Evolutionary conservation across 2,113 vertebrate genomes (phyloP).

Genomic region (Bombycilla garrulus): DNA sequence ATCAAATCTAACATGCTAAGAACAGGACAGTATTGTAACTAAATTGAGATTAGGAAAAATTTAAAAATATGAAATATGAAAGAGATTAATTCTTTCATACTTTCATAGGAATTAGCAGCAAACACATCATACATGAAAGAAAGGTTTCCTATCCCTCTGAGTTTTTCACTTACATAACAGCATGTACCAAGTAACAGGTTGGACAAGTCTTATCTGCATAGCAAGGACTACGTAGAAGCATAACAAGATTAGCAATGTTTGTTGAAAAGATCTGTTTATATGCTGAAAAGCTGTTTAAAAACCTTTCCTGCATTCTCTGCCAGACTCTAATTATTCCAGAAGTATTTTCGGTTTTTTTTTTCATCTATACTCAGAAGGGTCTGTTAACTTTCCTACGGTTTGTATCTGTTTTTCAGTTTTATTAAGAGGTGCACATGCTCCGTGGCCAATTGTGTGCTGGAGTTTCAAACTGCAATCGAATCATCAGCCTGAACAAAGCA

Average conservation of each 20-base stretch:
- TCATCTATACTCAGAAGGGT: not conserved
- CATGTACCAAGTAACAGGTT: not conserved
- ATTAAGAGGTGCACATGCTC: not conserved
- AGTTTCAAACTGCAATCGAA: not conserved
- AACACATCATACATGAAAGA: not conserved
- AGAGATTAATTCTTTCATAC: not conserved
- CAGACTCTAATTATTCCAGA: not conserved
- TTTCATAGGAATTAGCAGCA: not conserved
- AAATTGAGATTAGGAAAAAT: not conserved
- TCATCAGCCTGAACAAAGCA: constrained; percentile 17
- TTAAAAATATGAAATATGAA: not conserved
- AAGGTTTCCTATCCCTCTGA: not conserved
- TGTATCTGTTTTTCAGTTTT: not conserved
- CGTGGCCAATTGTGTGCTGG: not conserved
- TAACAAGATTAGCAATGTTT: constrained; percentile 25
- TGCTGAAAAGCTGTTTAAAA: not conserved
- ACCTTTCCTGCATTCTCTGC: not conserved
- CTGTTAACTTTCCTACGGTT: not conserved
- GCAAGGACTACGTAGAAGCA: constrained; percentile 26
- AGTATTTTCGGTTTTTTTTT: not conserved
- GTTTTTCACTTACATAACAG: constrained; percentile 19
- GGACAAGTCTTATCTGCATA: constrained; percentile 28
- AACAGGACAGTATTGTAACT: not conserved
- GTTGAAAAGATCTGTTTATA: constrained; percentile 5
- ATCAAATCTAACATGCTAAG: not conserved